A percentile compares a stretch with the other conserved stretches of the same genome.
Evolutionary conservation across 2,113 vertebrate genomes (phyloP).

Genomic region (Rhynchopsitta pachyrhyncha): DNA sequence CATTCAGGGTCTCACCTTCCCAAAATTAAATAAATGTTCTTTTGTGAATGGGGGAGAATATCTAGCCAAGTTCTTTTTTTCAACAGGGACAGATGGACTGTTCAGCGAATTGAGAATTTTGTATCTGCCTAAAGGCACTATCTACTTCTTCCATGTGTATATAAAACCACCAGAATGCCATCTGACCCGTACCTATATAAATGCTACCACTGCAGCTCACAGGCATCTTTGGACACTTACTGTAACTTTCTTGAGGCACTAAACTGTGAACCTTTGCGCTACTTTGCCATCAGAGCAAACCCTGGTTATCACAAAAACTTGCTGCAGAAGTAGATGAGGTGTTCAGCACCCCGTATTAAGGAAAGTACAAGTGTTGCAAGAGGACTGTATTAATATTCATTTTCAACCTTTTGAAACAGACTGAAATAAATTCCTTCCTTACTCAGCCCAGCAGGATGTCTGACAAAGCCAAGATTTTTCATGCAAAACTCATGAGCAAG

Average conservation of each 20-base stretch:
- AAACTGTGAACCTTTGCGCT: background rate
- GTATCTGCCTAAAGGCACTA: background rate
- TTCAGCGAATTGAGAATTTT: background rate
- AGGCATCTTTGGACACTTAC: background rate
- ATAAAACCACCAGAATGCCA: background rate
- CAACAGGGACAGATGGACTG: background rate
- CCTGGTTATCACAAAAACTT: background rate
- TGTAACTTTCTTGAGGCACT: background rate
- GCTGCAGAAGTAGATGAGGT: background rate
- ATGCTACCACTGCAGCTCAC: background rate
- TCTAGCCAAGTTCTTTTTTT: background rate
- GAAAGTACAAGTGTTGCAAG: background rate
- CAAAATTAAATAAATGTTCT: background rate
- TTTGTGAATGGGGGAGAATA: background rate
- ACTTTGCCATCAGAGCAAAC: background rate
- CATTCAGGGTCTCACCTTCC: background rate
- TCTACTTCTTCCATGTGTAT: background rate
- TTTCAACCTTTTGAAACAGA: background rate
- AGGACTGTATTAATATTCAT: background rate
- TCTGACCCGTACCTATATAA: background rate
- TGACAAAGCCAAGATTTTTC: background rate
- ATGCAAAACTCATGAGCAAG: background rate
- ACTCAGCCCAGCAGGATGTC: background rate
- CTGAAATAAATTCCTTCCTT: background rate
- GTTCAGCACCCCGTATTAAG: background rate